Conservation (phyloP, 2,888 invertebrate species). For the Halocaridina rubra region DNA sequence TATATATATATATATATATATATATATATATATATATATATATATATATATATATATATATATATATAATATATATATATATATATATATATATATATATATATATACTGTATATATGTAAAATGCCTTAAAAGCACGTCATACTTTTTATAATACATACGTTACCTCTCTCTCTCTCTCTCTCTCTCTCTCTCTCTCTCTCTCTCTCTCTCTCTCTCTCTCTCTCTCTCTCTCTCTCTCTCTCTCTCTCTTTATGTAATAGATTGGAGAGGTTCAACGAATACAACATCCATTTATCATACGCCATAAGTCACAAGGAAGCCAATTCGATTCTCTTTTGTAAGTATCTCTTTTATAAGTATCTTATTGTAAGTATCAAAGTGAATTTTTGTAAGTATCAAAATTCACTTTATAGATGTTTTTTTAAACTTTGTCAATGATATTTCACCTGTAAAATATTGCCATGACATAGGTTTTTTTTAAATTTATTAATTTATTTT, state of each 20-base stretch:
- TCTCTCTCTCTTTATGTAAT: too few species aligned
- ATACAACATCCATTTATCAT: constrained; percentile 18
- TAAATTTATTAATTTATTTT: too few species aligned
- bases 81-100: not conserved
- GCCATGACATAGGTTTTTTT: too few species aligned
- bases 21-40: not conserved
- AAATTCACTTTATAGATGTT: too few species aligned
- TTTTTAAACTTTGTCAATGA: too few species aligned
- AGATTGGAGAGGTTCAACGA: constrained; percentile 25
- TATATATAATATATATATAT: not conserved
- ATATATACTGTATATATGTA: not conserved
- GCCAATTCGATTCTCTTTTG: constrained; percentile 22
- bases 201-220: not conserved
- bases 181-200: not conserved
- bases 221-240: too few species aligned
- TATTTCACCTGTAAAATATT: too few species aligned
- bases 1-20: not conserved
- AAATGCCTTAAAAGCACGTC: not conserved
- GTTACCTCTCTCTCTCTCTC: not conserved
- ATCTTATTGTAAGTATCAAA: too few species aligned
- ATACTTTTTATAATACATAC: not conserved
- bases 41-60: not conserved
- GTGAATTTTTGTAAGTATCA: too few species aligned
- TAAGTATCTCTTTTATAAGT: too few species aligned
- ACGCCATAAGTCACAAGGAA: constrained; percentile 15